phyloP scores from a whole-genome alignment of 2,888 invertebrate genomes.

The Phyllotreta cruciferae region DNA sequence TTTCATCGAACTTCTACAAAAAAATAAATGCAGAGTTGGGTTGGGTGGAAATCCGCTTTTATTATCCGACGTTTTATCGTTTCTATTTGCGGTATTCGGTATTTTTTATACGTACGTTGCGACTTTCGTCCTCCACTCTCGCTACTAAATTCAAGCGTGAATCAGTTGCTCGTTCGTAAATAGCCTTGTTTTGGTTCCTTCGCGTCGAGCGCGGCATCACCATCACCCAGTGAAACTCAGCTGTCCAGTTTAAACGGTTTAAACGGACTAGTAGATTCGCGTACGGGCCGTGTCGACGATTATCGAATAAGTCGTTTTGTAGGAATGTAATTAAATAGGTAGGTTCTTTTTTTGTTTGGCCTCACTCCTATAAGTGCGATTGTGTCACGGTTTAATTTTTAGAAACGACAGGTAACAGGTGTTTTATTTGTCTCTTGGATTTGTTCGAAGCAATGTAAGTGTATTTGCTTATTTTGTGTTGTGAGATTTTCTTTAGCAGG shows the following conservation, averaged over 20 bases:
- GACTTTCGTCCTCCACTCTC: constrained; percentile 12
- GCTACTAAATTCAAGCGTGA: constrained; percentile 3
- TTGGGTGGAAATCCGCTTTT: background rate
- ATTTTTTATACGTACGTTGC: background rate
- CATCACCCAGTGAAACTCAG: background rate
- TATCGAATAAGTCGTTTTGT: background rate
- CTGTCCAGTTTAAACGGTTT: background rate
- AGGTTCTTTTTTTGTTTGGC: too few species aligned
- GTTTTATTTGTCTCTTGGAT: background rate
- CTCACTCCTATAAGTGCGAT: too few species aligned
- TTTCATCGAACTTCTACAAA: too few species aligned
- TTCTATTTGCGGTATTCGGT: constrained; percentile 1
- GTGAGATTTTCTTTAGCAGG: background rate
- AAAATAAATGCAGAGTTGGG: background rate
- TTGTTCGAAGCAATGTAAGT: constrained; percentile 5
- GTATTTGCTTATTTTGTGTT: constrained; percentile 4
- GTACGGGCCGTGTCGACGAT: background rate
- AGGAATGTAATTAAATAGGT: too few species aligned
- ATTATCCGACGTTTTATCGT: background rate
- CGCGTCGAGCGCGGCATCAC: background rate
- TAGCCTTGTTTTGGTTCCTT: constrained; percentile 15
- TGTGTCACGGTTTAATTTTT: too few species aligned
- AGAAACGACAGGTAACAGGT: constrained; percentile 3
- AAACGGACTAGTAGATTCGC: background rate
- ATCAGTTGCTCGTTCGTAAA: constrained; percentile 1